Conservation (phyloP, 1,140 invertebrate genomes). For the Lasioglossum albipes region DNA sequence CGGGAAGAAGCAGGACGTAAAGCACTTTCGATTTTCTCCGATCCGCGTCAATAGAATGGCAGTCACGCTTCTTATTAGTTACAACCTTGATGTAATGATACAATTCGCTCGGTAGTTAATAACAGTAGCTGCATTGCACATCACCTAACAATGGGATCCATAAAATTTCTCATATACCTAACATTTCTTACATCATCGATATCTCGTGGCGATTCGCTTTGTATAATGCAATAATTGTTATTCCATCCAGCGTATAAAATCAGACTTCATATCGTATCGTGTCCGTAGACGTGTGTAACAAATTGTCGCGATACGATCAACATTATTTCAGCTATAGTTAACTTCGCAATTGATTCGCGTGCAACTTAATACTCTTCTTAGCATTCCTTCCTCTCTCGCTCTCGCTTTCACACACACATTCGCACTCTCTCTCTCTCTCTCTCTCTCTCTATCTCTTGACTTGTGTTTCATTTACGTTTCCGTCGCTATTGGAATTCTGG, state of each 20-base stretch:
- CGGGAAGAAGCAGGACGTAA: neutral
- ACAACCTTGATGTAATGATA: slow-evolving; percentile 51
- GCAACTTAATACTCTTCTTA: slow-evolving; percentile 12
- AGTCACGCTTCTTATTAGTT: slow-evolving; percentile 51
- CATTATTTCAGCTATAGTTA: slow-evolving; percentile 10
- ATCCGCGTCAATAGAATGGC: slow-evolving; percentile 47
- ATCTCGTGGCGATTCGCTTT: slow-evolving; percentile 26
- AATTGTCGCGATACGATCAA: slow-evolving; percentile 34
- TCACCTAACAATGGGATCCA: slow-evolving; percentile 41
- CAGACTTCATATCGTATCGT: slow-evolving; percentile 63
- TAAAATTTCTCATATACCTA: slow-evolving; percentile 60
- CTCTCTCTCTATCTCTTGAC: too few relatives aligned
- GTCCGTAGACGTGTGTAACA: slow-evolving; percentile 54
- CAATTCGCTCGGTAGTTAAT: slow-evolving; percentile 42
- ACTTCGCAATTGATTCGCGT: neutral
- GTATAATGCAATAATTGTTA: slow-evolving; percentile 21
- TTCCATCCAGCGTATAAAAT: slow-evolving; percentile 67
- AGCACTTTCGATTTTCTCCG: slow-evolving; percentile 1
- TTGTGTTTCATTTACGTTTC: neutral
- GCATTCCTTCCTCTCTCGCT: neutral
- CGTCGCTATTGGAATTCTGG: slow-evolving; percentile 20
- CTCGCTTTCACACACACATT: too few relatives aligned
- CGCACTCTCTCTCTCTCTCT: too few relatives aligned
- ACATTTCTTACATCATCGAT: slow-evolving; percentile 48
- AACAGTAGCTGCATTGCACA: slow-evolving; percentile 47